Evolutionary conservation across 2,113 vertebrate genomes (phyloP).

Genomic region (Oceanites oceanicus): DNA sequence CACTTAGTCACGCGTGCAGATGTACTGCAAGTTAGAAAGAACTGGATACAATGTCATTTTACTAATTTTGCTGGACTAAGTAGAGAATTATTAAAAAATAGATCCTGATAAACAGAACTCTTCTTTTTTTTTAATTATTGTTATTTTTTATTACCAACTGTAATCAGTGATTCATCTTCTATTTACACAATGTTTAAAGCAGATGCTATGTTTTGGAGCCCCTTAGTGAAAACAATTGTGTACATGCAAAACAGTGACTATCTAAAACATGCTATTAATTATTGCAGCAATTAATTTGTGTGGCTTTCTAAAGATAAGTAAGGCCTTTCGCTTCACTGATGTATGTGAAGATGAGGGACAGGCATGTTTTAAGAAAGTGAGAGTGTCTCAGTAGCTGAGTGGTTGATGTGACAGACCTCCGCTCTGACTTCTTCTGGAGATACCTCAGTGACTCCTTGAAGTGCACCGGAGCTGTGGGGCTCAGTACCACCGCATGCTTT

Average conservation of each 20-base stretch:
- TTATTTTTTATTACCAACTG: neutral
- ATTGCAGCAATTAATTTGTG: neutral
- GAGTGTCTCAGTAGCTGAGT: neutral
- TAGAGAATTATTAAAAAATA: neutral
- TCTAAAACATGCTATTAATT: neutral
- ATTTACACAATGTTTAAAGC: neutral
- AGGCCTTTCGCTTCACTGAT: neutral
- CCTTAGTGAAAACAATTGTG: neutral
- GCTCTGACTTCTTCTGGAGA: neutral
- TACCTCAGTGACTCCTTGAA: neutral
- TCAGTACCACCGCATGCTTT: neutral
- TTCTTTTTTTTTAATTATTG: neutral
- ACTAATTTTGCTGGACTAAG: neutral
- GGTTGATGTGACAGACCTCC: neutral
- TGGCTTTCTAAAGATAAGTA: neutral
- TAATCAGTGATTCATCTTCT: neutral
- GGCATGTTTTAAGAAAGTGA: neutral
- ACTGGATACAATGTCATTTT: neutral
- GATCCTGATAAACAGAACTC: neutral
- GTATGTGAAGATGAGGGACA: neutral
- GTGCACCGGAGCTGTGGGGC: neutral
- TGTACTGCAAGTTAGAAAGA: neutral
- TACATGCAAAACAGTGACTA: neutral
- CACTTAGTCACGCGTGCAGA: neutral
- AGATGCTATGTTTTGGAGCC: neutral